Conservation (phyloP, 2,888 invertebrate genomes). For the Allolobophora icterica region DNA sequence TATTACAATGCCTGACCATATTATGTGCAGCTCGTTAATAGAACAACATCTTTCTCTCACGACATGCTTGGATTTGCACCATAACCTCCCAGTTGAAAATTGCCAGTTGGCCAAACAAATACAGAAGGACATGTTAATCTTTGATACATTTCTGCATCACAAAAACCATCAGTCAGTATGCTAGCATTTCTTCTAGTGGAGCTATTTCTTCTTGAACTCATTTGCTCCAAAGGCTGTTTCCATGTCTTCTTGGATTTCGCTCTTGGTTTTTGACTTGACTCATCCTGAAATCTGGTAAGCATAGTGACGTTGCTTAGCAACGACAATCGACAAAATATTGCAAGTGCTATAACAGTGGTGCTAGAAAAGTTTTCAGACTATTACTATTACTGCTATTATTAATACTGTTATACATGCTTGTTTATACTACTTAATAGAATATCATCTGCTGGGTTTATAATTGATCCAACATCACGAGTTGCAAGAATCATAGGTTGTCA, state of each 20-base stretch:
- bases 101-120: neutral
- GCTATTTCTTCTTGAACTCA: neutral
- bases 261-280: neutral
- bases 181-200: too few species aligned
- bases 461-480: neutral
- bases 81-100: neutral
- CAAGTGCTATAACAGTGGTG: too few species aligned
- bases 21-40: neutral
- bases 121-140: neutral
- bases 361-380: neutral
- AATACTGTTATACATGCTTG: neutral
- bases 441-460: neutral
- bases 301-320: neutral
- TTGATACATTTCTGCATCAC: neutral
- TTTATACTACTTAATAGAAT: neutral
- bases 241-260: neutral
- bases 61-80: neutral
- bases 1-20: neutral
- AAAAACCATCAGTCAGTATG: too few species aligned
- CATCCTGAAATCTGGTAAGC: neutral
- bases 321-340: neutral
- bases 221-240: neutral
- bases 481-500: slow-evolving; percentile 56
- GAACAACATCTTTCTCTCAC: too few species aligned
- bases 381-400: neutral